Evolutionary conservation across 2,113 vertebrate species (phyloP), one percentile per base, ranked within the genome.

Genomic region (Cacatua alba): DNA sequence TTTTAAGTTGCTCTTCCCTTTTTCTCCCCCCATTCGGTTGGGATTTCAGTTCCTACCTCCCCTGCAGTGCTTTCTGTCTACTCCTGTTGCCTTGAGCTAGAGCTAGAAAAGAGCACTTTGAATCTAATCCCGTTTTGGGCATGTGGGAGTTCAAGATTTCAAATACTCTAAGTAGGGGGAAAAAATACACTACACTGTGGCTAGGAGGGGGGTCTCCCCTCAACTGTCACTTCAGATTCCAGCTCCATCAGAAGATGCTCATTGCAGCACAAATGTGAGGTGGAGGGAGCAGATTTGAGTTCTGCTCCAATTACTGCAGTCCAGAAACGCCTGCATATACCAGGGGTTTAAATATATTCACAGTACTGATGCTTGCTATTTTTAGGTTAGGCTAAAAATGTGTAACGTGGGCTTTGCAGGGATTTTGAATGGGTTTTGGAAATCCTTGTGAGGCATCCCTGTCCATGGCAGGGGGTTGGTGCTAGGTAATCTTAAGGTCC

Each of bases 341-440:
- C 4, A 0, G 77, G 74, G 65, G 69, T 87, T 97, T 76, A 82
- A 96, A 95, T 91, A 87, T 24, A 68, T 31, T 35, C 86, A 48
- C 60, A 17, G 51, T 44, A 53, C 62, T 0, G 0, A 35, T 4
- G 57, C 68, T 13, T 51, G 26, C 84, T 97, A 82, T 92, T 94
- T 96, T 95, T 95, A 91, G 84, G 17, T 14, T 52, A 25, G 75
- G 67, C 95, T 95, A 91, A 92, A 96, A 96, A 95, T 95, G 84
- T 0, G 5, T 53, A 10, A 2, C 3, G 8, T 81, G 80, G 69
- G 48, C 20, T 68, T 91, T 55, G 82, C 78, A 64, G 62, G 85
- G 90, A 60, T 88, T 92, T 78, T 80, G 82, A 82, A 43, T 44
- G 70, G 39, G 79, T 18, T 88, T 86, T 90, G 68, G 92, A 74